Percentiles rank a stretch among this genome's conserved stretches.
These are phyloP conservation scores for Alectoris magna DNA, from an alignment of 2,797 vertebrate genomes.

Conservation along the genomic window DNA sequence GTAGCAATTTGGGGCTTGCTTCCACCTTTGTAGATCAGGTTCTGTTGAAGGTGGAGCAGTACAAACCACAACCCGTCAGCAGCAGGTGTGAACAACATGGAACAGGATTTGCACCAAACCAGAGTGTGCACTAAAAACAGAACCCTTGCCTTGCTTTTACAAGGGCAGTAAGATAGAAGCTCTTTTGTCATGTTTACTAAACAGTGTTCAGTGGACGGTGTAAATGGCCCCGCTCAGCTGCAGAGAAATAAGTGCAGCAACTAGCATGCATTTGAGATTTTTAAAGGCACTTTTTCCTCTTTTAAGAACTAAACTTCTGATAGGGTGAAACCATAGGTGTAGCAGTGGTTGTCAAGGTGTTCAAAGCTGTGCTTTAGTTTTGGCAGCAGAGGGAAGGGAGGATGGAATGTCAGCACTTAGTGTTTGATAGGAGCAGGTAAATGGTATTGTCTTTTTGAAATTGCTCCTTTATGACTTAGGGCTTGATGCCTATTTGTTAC, in stretches of 20 bases:
- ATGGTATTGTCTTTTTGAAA: slow-evolving; percentile 3
- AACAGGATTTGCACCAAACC: slow-evolving; percentile 82
- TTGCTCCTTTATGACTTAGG: neutral
- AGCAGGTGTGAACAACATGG: slow-evolving; percentile 87
- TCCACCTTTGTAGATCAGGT: neutral
- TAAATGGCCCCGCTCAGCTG: slow-evolving; percentile 55
- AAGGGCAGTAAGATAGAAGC: slow-evolving; percentile 69
- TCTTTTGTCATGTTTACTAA: slow-evolving; percentile 77
- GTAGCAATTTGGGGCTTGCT: slow-evolving; percentile 15
- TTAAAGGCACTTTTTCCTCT: slow-evolving; percentile 19
- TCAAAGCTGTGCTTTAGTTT: neutral
- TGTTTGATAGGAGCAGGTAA: neutral
- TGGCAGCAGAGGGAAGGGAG: neutral
- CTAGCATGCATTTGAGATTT: slow-evolving; percentile 5
- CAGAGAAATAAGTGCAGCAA: slow-evolving; percentile 3
- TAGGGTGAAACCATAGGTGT: neutral
- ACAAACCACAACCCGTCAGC: slow-evolving; percentile 73
- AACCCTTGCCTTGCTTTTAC: slow-evolving; percentile 77
- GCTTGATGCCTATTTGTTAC: slow-evolving; percentile 5
- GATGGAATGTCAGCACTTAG: neutral
- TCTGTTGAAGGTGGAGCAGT: slow-evolving; percentile 58
- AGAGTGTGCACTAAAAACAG: slow-evolving; percentile 86
- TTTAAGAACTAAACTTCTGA: neutral
- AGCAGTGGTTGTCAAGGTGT: neutral
- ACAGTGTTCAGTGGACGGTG: slow-evolving; percentile 75